These are phyloP conservation scores for Crypturellus tataupa DNA, from an alignment of 2,797 vertebrate species.

Conservation along the genomic window DNA sequence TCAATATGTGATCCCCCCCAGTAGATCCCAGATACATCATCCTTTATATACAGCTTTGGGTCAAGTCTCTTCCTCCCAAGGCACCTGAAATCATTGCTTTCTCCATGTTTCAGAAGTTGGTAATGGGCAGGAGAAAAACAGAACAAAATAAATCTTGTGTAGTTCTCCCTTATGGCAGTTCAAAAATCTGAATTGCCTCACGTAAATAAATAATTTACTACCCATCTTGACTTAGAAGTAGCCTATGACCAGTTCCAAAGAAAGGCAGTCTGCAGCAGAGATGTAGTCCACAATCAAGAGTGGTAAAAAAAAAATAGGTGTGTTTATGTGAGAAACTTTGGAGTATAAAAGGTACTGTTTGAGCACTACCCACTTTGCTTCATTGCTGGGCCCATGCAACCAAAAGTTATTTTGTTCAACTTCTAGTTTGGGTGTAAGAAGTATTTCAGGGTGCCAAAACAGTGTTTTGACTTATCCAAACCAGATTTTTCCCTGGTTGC, in stretches of 20 bases:
- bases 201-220: not conserved
- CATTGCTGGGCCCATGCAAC: not conserved
- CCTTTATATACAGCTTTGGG: not conserved
- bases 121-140: not conserved
- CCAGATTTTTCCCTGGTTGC: slow-evolving; percentile 23
- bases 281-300: not conserved
- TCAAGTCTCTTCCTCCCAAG: not conserved
- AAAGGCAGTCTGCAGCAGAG: not conserved
- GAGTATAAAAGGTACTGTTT: not conserved
- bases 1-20: not conserved
- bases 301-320: not conserved
- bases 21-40: not conserved
- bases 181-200: not conserved
- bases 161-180: not conserved
- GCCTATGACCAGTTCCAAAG: not conserved
- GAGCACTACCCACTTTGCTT: not conserved
- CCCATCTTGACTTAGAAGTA: not conserved
- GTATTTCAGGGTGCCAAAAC: slow-evolving; percentile 35
- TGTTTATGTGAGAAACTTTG: fast-evolving
- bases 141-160: not conserved
- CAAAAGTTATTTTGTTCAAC: slow-evolving; percentile 27
- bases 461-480: slow-evolving; percentile 34
- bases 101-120: not conserved
- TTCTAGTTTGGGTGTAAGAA: slow-evolving; percentile 67
- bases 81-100: not conserved